phyloP scores from a whole-genome alignment of 2,797 vertebrate genomes.

The Gallinago nigripennis region DNA sequence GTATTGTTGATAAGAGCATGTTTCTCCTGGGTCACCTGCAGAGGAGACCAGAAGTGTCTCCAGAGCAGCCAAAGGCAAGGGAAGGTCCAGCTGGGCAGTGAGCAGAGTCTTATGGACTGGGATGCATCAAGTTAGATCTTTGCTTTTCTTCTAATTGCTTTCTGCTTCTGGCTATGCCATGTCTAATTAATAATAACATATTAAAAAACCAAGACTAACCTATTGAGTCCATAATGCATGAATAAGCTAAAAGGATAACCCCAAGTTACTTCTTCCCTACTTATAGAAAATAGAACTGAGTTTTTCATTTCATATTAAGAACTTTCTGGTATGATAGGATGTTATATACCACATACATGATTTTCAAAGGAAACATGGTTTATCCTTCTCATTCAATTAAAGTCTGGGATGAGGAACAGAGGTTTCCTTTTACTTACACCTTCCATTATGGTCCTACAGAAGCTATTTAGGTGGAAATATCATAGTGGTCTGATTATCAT shows the following conservation, averaged over 20 bases:
- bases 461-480: slow-evolving; percentile 14
- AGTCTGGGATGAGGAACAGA: slow-evolving; percentile 28
- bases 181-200: slow-evolving; percentile 63
- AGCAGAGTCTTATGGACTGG: background rate
- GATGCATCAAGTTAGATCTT: background rate
- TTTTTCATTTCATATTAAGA: background rate
- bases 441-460: slow-evolving; percentile 18
- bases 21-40: background rate
- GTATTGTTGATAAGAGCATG: fast-evolving
- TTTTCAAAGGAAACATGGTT: background rate
- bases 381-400: slow-evolving; percentile 49
- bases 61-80: background rate
- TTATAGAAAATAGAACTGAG: slow-evolving; percentile 45
- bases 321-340: background rate
- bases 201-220: slow-evolving; percentile 51
- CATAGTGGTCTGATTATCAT: background rate
- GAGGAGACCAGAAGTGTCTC: background rate
- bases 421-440: background rate
- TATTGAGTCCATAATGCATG: slow-evolving; percentile 41
- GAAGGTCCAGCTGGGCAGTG: background rate
- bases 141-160: slow-evolving; percentile 41
- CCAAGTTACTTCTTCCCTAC: slow-evolving; percentile 39
- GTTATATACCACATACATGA: background rate
- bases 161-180: slow-evolving; percentile 50
- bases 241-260: slow-evolving; percentile 63